Evolutionary conservation across 2,113 vertebrate genomes (phyloP).

Genomic region (Oceanites oceanicus): DNA sequence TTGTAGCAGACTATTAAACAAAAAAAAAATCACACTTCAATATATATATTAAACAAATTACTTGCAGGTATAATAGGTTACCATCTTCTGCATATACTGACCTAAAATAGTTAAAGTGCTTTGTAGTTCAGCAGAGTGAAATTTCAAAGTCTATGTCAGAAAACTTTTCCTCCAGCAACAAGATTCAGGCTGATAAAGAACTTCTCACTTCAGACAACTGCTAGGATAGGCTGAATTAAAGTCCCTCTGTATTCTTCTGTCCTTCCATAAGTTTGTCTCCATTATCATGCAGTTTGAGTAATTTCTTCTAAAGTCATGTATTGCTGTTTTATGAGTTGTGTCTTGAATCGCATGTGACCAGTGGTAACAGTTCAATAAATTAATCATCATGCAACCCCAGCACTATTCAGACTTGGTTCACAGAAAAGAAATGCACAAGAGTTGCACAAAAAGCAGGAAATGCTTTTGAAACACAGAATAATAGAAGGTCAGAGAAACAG

Average conservation of each 20-base stretch:
- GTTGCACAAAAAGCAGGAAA: not conserved
- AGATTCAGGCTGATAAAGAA: not conserved
- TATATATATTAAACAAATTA: not conserved
- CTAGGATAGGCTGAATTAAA: not conserved
- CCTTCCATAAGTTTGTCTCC: not conserved
- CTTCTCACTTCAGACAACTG: not conserved
- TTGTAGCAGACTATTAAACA: not conserved
- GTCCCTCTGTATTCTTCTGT: not conserved
- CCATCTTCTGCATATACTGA: not conserved
- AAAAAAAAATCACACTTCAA: not conserved
- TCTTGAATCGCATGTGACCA: not conserved
- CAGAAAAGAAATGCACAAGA: not conserved
- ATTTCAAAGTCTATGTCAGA: not conserved
- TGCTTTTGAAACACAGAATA: not conserved
- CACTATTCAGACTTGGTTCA: not conserved
- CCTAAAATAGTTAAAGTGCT: not conserved
- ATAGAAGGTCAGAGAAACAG: not conserved
- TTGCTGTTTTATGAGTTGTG: not conserved
- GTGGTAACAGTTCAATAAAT: not conserved
- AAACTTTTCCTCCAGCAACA: not conserved
- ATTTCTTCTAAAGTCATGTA: not conserved
- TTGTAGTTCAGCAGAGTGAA: not conserved
- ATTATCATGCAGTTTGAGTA: not conserved
- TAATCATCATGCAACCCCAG: not conserved
- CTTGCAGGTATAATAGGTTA: not conserved